phyloP scores from a whole-genome alignment of 2,113 vertebrate species.

The Xenus cinereus region DNA sequence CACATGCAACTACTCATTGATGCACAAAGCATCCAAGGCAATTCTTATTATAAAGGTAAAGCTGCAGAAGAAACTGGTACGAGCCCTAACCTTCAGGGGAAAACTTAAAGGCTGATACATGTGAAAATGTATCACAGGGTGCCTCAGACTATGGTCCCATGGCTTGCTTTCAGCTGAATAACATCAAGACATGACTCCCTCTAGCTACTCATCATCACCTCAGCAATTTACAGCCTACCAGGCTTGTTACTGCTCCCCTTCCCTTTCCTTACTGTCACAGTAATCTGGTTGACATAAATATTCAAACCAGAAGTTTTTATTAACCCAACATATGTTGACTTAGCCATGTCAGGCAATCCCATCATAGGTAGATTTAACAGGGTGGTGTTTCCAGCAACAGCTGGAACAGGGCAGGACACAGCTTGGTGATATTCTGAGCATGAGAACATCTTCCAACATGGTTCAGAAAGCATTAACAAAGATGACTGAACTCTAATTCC shows the following conservation, averaged over 20 bases:
- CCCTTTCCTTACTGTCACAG: background rate
- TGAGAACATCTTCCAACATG: background rate
- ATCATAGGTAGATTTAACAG: background rate
- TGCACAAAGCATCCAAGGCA: background rate
- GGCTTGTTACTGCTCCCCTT: background rate
- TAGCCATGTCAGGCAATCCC: rapidly evolving
- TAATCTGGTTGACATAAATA: background rate
- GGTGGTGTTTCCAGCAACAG: background rate
- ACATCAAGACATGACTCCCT: background rate
- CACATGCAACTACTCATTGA: background rate
- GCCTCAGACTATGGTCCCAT: background rate
- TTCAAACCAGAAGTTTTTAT: background rate
- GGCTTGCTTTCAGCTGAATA: background rate
- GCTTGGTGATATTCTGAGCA: background rate
- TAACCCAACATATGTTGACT: background rate
- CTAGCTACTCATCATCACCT: background rate
- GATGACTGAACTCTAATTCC: background rate
- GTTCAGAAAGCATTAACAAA: background rate
- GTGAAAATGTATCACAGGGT: background rate
- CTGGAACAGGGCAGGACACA: background rate
- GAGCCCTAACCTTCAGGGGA: background rate
- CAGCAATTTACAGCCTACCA: background rate
- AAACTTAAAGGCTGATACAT: background rate
- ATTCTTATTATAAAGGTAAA: background rate
- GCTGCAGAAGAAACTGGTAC: background rate